These are phyloP conservation scores for Phoebastria nigripes DNA, from an alignment of 2,797 vertebrate genomes.

Conservation along the genomic window DNA sequence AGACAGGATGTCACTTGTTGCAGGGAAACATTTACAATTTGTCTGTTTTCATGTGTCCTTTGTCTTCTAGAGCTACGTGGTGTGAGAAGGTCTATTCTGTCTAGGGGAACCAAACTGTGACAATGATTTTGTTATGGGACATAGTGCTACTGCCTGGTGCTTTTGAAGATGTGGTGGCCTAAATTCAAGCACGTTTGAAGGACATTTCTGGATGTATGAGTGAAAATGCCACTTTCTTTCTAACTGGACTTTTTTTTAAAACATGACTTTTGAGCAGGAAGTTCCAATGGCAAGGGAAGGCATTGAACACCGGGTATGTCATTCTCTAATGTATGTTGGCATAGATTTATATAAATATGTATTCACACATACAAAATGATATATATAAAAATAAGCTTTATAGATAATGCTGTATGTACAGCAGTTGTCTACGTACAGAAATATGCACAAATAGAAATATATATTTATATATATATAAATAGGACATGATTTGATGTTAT, in stretches of 20 bases:
- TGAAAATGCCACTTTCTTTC: not conserved
- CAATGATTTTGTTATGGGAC: constrained; percentile 9
- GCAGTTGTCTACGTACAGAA: not conserved
- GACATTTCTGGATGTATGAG: not conserved
- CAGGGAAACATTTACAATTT: not conserved
- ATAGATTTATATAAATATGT: not conserved
- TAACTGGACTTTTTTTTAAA: not conserved
- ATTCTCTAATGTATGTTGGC: not conserved
- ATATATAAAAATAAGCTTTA: not conserved
- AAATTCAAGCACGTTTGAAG: not conserved
- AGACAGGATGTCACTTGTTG: not conserved
- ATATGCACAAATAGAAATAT: not conserved
- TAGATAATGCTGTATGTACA: not conserved
- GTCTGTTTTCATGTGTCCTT: not conserved
- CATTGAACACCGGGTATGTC: not conserved
- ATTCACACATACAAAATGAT: not conserved
- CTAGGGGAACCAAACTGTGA: constrained; percentile 3
- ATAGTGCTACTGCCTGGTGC: not conserved
- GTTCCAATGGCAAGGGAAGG: not conserved
- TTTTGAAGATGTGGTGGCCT: constrained; percentile 18
- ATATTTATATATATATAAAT: not conserved
- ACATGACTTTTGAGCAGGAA: not conserved
- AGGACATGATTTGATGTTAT: not conserved
- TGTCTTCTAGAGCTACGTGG: not conserved
- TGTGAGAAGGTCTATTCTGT: not conserved